Conservation (phyloP, 2,888 invertebrate species). For the Dromius quadrimaculatus region DNA sequence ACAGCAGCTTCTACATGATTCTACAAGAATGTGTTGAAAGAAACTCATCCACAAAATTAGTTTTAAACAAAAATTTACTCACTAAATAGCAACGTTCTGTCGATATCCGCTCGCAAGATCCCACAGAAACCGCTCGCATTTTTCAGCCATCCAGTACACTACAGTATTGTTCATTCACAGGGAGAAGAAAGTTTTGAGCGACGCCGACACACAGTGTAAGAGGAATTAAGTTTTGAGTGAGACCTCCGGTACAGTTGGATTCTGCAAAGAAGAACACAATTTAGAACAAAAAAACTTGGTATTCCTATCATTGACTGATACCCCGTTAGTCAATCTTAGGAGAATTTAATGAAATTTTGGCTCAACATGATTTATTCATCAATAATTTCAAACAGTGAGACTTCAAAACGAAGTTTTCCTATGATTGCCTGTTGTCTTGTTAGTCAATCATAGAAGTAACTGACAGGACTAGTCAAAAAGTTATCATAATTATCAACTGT, state of each 20-base stretch:
- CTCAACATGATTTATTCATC: neutral
- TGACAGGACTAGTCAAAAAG: too few species aligned
- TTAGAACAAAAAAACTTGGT: too few species aligned
- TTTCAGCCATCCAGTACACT: conserved; percentile 17
- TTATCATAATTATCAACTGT: too few species aligned
- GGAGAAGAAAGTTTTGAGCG: conserved; percentile 10
- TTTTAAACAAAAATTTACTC: conserved; percentile 29
- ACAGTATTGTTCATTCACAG: conserved; percentile 43
- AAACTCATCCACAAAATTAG: conserved; percentile 14
- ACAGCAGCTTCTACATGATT: conserved; percentile 20
- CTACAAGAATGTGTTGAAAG: conserved; percentile 9
- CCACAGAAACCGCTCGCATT: neutral
- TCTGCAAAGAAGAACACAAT: neutral
- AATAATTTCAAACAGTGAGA: too few species aligned
- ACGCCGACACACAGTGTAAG: neutral
- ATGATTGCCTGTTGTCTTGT: too few species aligned
- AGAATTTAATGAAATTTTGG: too few species aligned
- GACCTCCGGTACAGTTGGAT: conserved; percentile 17
- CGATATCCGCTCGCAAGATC: conserved; percentile 1
- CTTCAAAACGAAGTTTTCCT: too few species aligned
- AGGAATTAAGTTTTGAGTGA: conserved; percentile 18
- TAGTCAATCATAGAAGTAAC: too few species aligned
- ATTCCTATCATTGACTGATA: too few species aligned
- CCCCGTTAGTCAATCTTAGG: too few species aligned
- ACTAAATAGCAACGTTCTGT: too few species aligned